These are phyloP conservation scores for Heliconius erato DNA, from an alignment of 2,888 invertebrate genomes.

Conservation along the genomic window DNA sequence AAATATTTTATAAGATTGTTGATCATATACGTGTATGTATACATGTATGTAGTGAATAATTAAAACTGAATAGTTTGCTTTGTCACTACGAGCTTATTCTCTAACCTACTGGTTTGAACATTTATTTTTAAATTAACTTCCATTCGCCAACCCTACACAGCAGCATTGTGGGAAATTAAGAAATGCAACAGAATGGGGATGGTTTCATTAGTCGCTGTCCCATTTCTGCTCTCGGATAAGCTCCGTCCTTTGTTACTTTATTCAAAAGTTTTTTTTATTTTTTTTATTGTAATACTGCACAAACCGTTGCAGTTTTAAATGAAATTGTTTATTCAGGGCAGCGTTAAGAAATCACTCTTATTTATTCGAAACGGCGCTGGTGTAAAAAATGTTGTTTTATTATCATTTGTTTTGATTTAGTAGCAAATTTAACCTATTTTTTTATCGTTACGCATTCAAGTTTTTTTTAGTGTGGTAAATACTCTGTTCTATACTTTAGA, in stretches of 20 bases:
- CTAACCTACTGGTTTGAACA: too few relatives aligned
- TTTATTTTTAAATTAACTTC: neutral
- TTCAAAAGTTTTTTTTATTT: neutral
- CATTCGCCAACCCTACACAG: neutral
- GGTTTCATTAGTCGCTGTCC: conserved; percentile 45
- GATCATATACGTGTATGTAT: too few relatives aligned
- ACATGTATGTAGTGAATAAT: too few relatives aligned
- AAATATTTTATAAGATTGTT: too few relatives aligned
- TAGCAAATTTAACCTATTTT: neutral
- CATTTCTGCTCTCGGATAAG: conserved; percentile 35
- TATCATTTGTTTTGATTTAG: neutral
- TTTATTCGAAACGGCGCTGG: neutral
- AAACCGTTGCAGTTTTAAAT: conserved; percentile 21
- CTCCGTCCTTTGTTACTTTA: conserved; percentile 30
- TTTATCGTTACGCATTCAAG: neutral
- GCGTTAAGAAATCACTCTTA: neutral
- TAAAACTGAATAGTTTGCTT: too few relatives aligned
- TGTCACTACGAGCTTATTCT: too few relatives aligned
- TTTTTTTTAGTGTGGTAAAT: neutral
- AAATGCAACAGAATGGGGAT: conserved; percentile 30
- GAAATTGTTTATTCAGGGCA: conserved; percentile 12
- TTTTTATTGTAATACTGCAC: neutral
- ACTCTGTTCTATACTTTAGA: too few relatives aligned
- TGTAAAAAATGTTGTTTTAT: neutral
- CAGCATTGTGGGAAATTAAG: conserved; percentile 27